Percentiles rank a stretch among this genome's conserved stretches.
phyloP scores from a whole-genome alignment of 2,797 vertebrate species.

The Epinephelus awoara region DNA sequence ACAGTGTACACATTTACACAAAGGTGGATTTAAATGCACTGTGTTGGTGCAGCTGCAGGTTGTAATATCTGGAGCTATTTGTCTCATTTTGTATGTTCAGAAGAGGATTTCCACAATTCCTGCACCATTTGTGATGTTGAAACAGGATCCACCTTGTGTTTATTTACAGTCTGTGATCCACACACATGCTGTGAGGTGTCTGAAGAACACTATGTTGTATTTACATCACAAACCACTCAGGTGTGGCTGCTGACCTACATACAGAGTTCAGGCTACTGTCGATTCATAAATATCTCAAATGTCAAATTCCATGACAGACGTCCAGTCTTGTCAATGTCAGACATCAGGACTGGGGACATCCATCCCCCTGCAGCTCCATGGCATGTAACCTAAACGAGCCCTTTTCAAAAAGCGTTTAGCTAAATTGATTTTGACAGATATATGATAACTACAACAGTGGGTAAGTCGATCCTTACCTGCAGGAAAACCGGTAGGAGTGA shows the following conservation, averaged over 20 bases:
- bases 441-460: not conserved
- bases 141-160: not conserved
- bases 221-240: conserved; percentile 49
- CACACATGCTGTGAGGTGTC: not conserved
- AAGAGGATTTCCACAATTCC: not conserved
- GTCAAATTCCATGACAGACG: not conserved
- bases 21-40: not conserved
- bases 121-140: not conserved
- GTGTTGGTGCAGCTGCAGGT: not conserved
- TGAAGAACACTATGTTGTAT: conserved; percentile 24
- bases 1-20: not conserved
- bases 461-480: conserved; percentile 52
- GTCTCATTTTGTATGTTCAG: not conserved
- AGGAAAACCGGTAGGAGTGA: conserved; percentile 12
- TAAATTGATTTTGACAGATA: conserved; percentile 18
- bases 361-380: not conserved
- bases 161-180: not conserved
- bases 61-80: not conserved
- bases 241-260: conserved; percentile 20
- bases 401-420: not conserved
- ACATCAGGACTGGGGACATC: not conserved
- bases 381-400: not conserved
- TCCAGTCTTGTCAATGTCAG: not conserved
- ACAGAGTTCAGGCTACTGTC: not conserved
- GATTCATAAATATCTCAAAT: not conserved